Evolutionary conservation across 2,797 vertebrate genomes (phyloP).

Genomic region (Cheracebus regulus): DNA sequence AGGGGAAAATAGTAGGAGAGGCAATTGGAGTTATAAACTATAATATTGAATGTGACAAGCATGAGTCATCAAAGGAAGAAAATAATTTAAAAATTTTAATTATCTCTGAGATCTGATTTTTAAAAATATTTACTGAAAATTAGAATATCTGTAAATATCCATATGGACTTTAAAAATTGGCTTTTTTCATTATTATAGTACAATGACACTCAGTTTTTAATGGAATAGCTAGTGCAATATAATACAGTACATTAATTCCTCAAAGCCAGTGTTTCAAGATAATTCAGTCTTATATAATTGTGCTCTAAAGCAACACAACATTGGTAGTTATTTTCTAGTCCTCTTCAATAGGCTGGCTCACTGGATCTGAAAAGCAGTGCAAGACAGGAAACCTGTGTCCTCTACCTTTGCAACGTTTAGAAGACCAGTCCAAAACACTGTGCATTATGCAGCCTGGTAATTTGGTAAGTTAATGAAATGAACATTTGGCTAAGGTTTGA

Average conservation of each 20-base stretch:
- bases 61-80: background rate
- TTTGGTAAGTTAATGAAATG: background rate
- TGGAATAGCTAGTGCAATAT: background rate
- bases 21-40: background rate
- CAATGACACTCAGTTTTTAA: background rate
- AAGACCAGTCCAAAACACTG: background rate
- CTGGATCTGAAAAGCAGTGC: background rate
- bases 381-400: background rate
- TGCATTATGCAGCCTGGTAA: background rate
- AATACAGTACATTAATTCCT: background rate
- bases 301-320: background rate
- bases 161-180: background rate
- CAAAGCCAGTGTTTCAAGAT: conserved; percentile 1
- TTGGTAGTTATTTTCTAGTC: background rate
- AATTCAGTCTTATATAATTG: background rate
- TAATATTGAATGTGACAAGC: background rate
- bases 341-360: background rate
- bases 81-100: background rate
- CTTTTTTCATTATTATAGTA: background rate
- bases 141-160: background rate
- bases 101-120: background rate
- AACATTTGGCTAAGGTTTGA: background rate
- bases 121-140: background rate
- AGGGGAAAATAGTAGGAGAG: background rate
- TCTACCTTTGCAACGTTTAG: background rate